Percentiles rank a stretch among this genome's conserved stretches.
Conservation (phyloP, 1,140 invertebrate species). For the Asobara japonica region DNA sequence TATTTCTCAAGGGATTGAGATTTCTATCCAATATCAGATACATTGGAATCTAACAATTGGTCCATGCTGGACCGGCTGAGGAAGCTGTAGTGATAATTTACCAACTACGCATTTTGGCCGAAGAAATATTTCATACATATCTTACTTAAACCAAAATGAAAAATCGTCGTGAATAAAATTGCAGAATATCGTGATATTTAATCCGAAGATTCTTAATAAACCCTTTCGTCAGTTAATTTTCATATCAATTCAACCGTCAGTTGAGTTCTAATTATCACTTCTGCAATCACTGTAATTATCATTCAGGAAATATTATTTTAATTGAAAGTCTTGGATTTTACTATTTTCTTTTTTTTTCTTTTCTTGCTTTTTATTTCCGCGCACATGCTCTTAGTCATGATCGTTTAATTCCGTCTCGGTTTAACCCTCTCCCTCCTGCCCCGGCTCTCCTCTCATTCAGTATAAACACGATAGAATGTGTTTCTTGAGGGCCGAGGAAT, state of each 20-base stretch:
- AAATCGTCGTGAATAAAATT: too few species aligned
- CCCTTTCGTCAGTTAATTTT: background rate
- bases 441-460: background rate
- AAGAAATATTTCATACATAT: too few species aligned
- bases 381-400: constrained; percentile 10
- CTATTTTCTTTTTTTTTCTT: background rate
- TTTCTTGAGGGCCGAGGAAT: constrained; percentile 29
- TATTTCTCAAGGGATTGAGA: too few species aligned
- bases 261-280: background rate
- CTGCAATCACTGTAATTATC: background rate
- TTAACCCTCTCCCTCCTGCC: background rate
- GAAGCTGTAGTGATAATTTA: too few species aligned
- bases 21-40: too few species aligned
- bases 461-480: constrained; percentile 14
- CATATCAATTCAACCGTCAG: constrained; percentile 18
- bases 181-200: background rate
- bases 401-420: background rate
- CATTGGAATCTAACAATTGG: too few species aligned
- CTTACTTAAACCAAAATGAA: too few species aligned
- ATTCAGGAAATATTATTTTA: constrained; percentile 7
- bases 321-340: background rate
- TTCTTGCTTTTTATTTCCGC: background rate
- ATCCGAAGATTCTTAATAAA: background rate
- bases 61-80: too few species aligned
- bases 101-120: too few species aligned